phyloP scores from a whole-genome alignment of 2,888 invertebrate genomes.

The Serrognathus titanus region DNA sequence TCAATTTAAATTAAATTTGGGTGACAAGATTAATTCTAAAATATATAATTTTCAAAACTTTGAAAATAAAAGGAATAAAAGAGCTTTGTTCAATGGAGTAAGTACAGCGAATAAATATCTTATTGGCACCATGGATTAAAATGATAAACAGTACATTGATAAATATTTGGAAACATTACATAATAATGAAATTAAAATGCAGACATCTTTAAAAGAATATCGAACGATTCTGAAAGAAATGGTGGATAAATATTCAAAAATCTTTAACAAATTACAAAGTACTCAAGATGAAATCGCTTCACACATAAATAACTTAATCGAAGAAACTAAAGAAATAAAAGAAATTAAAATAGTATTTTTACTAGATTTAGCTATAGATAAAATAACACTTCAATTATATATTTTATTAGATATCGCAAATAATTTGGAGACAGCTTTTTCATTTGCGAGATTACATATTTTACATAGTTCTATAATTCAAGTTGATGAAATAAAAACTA shows the following conservation, averaged over 20 bases:
- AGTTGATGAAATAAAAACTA: neutral
- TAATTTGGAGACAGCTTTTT: constrained; percentile 6
- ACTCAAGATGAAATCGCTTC: constrained; percentile 2
- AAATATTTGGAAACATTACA: neutral
- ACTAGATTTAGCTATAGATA: constrained; percentile 3
- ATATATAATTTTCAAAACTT: neutral
- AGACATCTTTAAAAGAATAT: neutral
- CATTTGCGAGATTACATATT: constrained; percentile 4
- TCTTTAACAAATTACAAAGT: constrained; percentile 2
- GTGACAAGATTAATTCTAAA: neutral
- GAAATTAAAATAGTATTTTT: constrained; percentile 1
- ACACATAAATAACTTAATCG: constrained; percentile 4
- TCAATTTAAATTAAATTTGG: too few species aligned
- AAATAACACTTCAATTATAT: constrained; percentile 4
- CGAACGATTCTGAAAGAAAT: constrained; percentile 7
- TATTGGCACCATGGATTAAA: constrained; percentile 3
- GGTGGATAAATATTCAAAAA: neutral
- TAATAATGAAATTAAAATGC: neutral
- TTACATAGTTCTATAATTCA: constrained; percentile 8
- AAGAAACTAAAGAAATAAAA: neutral
- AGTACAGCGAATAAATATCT: constrained; percentile 1
- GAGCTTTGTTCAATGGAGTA: constrained; percentile 1
- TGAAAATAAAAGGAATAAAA: neutral
- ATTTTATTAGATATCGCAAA: neutral
- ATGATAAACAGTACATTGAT: neutral